These are phyloP conservation scores for Tetramorium parvispinum DNA, from an alignment of 1,140 invertebrate genomes.

Conservation along the genomic window DNA sequence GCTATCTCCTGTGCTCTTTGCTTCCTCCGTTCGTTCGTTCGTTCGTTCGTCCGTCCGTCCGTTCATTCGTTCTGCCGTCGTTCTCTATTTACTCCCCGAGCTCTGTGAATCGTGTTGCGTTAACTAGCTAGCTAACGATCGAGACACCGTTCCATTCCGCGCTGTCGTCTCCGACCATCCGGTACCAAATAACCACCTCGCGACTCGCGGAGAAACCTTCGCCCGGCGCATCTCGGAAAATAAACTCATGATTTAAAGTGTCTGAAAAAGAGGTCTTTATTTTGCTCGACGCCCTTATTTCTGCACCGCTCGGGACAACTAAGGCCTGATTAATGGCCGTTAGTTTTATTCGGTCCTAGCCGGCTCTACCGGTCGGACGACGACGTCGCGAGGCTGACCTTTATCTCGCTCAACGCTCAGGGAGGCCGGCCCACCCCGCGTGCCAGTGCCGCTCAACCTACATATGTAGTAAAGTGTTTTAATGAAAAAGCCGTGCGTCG, in stretches of 20 bases:
- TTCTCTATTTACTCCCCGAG: constrained; percentile 43
- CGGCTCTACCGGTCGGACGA: constrained; percentile 55
- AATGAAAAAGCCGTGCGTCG: constrained; percentile 50
- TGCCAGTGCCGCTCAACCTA: constrained; percentile 33
- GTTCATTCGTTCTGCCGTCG: constrained; percentile 17
- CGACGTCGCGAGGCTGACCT: constrained; percentile 70
- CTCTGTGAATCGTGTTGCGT: constrained; percentile 52
- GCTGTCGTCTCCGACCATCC: constrained; percentile 39
- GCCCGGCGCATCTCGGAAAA: constrained; percentile 66
- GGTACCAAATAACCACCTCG: constrained; percentile 43
- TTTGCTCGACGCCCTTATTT: constrained; percentile 76
- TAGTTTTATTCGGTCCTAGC: constrained; percentile 80
- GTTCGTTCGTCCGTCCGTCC: neutral
- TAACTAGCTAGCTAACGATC: constrained; percentile 44
- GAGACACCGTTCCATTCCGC: constrained; percentile 29
- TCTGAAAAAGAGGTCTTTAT: constrained; percentile 81
- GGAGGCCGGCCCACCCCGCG: constrained; percentile 33
- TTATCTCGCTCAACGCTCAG: constrained; percentile 65
- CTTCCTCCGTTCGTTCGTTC: neutral
- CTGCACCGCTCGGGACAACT: constrained; percentile 72
- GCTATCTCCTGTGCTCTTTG: constrained; percentile 17
- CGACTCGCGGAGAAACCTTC: neutral
- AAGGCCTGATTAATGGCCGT: constrained; percentile 83
- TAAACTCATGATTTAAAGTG: constrained; percentile 83
- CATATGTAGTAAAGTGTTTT: constrained; percentile 36